phyloP scores from a whole-genome alignment of 2,113 vertebrate species.

The Caretta caretta region DNA sequence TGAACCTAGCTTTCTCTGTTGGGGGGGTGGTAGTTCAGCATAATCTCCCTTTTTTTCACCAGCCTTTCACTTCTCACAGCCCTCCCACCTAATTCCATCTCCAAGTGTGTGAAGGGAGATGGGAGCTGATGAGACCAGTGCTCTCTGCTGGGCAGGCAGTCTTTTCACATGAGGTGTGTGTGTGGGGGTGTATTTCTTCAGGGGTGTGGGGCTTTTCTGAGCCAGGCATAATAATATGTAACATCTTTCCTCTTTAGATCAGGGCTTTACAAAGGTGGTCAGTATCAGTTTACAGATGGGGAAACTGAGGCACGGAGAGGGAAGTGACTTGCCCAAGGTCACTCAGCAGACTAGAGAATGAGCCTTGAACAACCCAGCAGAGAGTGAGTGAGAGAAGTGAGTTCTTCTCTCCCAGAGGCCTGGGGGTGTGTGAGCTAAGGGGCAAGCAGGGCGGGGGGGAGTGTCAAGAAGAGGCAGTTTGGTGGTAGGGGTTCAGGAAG shows the following conservation, averaged over 20 bases:
- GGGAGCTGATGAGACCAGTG: fast-evolving
- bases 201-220: neutral
- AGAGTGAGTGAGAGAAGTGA: neutral
- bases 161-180: neutral
- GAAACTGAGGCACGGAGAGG: neutral
- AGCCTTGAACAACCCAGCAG: neutral
- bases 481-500: neutral
- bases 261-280: neutral
- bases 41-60: neutral
- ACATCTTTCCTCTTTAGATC: neutral
- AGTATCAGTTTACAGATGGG: neutral
- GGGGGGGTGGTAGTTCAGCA: neutral
- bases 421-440: neutral
- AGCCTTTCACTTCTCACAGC: neutral
- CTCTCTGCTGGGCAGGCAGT: neutral
- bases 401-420: neutral
- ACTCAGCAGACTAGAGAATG: neutral
- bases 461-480: no score
- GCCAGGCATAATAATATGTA: neutral
- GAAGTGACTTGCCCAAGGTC: neutral
- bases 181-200: neutral
- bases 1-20: neutral
- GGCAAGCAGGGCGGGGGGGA: no score
- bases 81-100: neutral
- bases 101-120: neutral